These are phyloP conservation scores for Lipophrys pholis DNA, from an alignment of 2,113 vertebrate genomes.

Conservation along the genomic window DNA sequence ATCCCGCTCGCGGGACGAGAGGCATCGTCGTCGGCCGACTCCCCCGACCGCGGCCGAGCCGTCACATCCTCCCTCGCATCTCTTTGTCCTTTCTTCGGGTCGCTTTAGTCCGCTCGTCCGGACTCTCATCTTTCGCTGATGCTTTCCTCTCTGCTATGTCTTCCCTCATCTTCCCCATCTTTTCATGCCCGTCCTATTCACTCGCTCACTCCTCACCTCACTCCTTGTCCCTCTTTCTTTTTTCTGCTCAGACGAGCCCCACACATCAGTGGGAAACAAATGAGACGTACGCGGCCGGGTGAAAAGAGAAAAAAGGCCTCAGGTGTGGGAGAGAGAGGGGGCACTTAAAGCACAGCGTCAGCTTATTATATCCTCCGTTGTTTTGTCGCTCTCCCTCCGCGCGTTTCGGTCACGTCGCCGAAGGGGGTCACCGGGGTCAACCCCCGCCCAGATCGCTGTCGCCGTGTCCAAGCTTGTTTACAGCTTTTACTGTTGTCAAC, in stretches of 20 bases:
- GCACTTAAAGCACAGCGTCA: constrained; percentile 37
- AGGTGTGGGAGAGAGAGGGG: constrained; percentile 55
- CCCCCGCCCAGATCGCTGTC: constrained; percentile 38
- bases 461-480: constrained; percentile 61
- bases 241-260: constrained; percentile 34
- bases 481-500: constrained; percentile 59
- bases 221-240: neutral
- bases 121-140: neutral
- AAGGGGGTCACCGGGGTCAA: constrained; percentile 68
- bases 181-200: neutral
- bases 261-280: constrained; percentile 33
- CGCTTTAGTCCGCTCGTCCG: neutral
- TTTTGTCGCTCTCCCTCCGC: constrained; percentile 22
- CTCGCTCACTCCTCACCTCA: neutral
- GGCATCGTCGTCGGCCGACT: constrained; percentile 56
- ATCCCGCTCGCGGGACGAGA: constrained; percentile 49
- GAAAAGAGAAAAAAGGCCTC: constrained; percentile 47
- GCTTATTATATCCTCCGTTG: constrained; percentile 57
- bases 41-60: constrained; percentile 9
- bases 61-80: constrained; percentile 25
- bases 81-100: neutral
- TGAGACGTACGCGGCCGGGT: constrained; percentile 38
- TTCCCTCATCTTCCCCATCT: neutral
- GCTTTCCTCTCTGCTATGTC: neutral
- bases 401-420: constrained; percentile 9